A percentile compares a stretch with the other conserved stretches of the same genome.
These are phyloP conservation scores for Eilema caniola DNA, from an alignment of 2,888 invertebrate genomes.

Conservation along the genomic window DNA sequence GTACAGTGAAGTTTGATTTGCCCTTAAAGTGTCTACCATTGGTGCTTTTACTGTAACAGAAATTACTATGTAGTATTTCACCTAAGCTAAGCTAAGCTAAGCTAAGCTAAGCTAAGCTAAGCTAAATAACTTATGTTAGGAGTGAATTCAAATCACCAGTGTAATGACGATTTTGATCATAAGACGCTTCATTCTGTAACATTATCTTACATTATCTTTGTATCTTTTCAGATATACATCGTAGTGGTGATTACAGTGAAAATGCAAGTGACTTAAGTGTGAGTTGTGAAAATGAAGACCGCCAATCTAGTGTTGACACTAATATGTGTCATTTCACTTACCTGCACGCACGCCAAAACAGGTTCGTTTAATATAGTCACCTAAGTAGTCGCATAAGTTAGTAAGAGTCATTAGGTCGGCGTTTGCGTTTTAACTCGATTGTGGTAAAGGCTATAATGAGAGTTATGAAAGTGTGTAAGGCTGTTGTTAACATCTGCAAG, in stretches of 20 bases:
- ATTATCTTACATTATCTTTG: slow-evolving; percentile 7
- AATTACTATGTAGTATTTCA: too few relatives aligned
- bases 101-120: neutral
- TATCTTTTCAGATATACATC: slow-evolving; percentile 57
- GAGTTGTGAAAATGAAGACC: slow-evolving; percentile 76
- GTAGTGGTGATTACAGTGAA: slow-evolving; percentile 54
- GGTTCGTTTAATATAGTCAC: slow-evolving; percentile 61
- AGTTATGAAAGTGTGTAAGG: too few relatives aligned
- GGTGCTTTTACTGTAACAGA: too few relatives aligned
- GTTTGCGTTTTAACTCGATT: neutral
- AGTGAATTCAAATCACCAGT: neutral
- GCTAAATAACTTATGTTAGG: neutral
- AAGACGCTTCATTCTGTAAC: neutral
- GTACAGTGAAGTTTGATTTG: too few relatives aligned
- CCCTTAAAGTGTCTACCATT: too few relatives aligned
- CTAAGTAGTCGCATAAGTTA: neutral
- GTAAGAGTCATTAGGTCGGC: neutral
- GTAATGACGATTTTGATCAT: too few relatives aligned
- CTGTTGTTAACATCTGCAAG: too few relatives aligned
- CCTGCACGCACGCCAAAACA: slow-evolving; percentile 84
- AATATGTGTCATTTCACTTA: slow-evolving; percentile 78
- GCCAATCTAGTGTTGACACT: slow-evolving; percentile 77
- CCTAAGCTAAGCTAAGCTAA: too few relatives aligned
- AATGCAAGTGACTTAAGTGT: slow-evolving; percentile 77
- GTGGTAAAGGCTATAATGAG: too few relatives aligned